Percentiles rank a stretch among this genome's conserved stretches.
These are phyloP conservation scores for Neofelis nebulosa DNA, from an alignment of 2,113 vertebrate species.

Conservation along the genomic window DNA sequence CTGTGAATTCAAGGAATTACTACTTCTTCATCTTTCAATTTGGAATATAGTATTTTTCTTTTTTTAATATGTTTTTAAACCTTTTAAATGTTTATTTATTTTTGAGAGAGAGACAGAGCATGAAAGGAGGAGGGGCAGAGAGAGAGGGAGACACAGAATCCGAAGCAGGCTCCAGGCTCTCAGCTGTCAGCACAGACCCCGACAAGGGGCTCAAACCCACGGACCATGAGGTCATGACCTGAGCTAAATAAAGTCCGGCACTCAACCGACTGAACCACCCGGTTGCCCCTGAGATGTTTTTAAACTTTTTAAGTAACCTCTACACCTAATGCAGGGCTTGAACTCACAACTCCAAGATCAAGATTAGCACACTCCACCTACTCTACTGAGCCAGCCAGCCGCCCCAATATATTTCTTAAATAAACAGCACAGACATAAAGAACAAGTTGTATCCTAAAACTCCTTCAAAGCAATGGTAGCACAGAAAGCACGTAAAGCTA, in stretches of 20 bases:
- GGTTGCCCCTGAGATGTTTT: not conserved
- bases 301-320: not conserved
- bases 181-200: too few species aligned
- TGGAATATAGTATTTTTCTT: not conserved
- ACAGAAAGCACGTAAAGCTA: not conserved
- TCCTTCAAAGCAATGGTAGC: not conserved
- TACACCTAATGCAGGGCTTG: not conserved
- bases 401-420: not conserved
- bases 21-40: constrained; percentile 8
- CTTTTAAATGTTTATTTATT: not conserved
- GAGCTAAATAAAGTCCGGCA: too few species aligned
- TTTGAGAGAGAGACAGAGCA: too few species aligned
- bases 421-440: not conserved
- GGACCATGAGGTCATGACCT: too few species aligned
- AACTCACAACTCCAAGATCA: not conserved
- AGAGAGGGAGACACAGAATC: too few species aligned
- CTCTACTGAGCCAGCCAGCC: not conserved
- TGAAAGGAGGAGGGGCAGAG: too few species aligned
- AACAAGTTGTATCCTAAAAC: not conserved
- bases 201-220: too few species aligned
- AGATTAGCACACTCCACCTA: not conserved
- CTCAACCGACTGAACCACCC: too few species aligned
- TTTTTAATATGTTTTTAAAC: not conserved
- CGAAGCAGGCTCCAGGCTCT: too few species aligned
- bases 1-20: not conserved